Base-by-base conservation (phyloP, 2,113 vertebrate genomes). In the Clarias batrachus region DNA sequence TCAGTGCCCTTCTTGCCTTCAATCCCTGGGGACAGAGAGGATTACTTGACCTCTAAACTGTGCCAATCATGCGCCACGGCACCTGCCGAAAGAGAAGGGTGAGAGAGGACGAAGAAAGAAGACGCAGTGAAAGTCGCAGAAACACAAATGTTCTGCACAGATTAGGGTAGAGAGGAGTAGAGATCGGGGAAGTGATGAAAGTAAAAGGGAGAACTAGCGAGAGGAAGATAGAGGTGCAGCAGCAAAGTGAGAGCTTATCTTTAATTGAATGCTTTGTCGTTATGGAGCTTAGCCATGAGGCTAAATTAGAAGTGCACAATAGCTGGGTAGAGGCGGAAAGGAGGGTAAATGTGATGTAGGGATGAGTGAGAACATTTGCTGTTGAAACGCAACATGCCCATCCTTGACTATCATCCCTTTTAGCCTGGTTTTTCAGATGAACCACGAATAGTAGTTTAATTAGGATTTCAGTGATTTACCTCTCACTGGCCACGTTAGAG, bases 241-340 rank as follows among this genome's bases (percentile, higher is more conserved):
- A 57, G 74, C 27, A 60, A 74, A 62, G 76, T 41, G 48, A n/a
- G 89, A 84, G 91, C 93, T 94, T 94, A 94, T 95, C 94, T 95
- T 89, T 94, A 94, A 95, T 95, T 94, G 92, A 93, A 90, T 94
- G 92, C 91, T 94, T 92, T 91, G 91, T 93, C 93, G 94, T 94
- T 92, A 92, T 92, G 88, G 91, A 93, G 93, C 93, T 93, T 91
- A 91, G 89, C 90, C 92, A 93, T 91, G 90, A 93, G 90, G 93
- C 92, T 90, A 93, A 94, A 93, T 94, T 93, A 93, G 93, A 91
- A 93, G 91, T 90, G 90, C 93, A 93, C 93, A 93, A 92, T 93
- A 92, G 91, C 92, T 91, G 84, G 68, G 81, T 81, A 76, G 23
- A 84, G 81, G 57, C 84, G 19, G 65, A 87, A 37, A 16, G 10